Base-by-base conservation (phyloP, 2,888 invertebrate species). In the Acanthococcus lagerstroemiae region DNA sequence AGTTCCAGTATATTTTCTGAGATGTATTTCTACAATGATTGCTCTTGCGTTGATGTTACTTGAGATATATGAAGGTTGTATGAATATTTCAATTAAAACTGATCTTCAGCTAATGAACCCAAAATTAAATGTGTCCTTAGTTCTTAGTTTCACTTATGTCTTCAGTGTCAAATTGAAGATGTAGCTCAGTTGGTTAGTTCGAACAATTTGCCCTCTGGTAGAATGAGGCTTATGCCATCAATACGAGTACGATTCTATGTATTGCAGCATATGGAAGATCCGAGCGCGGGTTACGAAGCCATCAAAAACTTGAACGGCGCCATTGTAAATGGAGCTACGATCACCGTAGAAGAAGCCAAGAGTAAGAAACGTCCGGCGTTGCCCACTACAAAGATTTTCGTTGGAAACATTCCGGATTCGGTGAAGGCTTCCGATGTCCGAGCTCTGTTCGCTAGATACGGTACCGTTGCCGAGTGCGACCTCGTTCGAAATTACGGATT, bases 401-500 rank as follows among this genome's bases (percentile, higher is more conserved):
- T 97, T 74, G 95, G 95, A 74, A 96, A 96, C 81, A 81, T 96
- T 72, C 89, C 92, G 74, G 90, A 91, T 78, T 90, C 90, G 78
- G 90, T 94, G 73, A 89, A 90, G 78, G 88, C 90, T 76, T 88
- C 90, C 69, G 92, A 94, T 77, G 86, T 96, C 72, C 87, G 91
- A 77, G 88, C 88, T 77, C 81, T 96, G 72, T 96, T 97, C 82
- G 88, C 90, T 78, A 92, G 93, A 79, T 95, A 83, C 82, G 96
- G 96, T 75, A 84, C 87, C 75, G 95, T 97, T 72, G 90, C 92
- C 73, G 96, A 97, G 78, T 94, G 94, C 80, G 95, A 96, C 83
- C 93, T 97, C 77, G 90, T 95, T 71, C 88, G 94, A 75, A 95
- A 95, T 82, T 96, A 94, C 82, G 96, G 95, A 72, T 96, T 96